These are phyloP conservation scores for Coregonus sp. DNA, from an alignment of 2,797 vertebrate genomes.

Conservation along the genomic window DNA sequence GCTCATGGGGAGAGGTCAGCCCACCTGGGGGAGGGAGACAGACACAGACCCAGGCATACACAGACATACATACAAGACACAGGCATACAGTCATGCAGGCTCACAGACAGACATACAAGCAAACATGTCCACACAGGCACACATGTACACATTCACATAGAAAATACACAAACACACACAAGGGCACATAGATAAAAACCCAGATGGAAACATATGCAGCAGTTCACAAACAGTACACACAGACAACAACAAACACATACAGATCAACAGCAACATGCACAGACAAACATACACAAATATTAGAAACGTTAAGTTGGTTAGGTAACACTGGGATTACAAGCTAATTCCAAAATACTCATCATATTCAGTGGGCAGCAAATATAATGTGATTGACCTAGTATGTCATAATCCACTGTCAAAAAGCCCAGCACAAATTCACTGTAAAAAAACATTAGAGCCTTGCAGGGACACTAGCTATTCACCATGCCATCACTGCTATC, in stretches of 20 bases:
- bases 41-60: not conserved
- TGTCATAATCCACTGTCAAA: conserved; percentile 60
- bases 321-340: conserved; percentile 62
- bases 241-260: conserved; percentile 16
- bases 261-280: not conserved
- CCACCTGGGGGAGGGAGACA: conserved; percentile 76
- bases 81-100: conserved; percentile 21
- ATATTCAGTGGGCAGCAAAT: conserved; percentile 37
- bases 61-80: conserved; percentile 24
- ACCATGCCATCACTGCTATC: not conserved
- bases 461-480: not conserved
- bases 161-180: not conserved
- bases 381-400: conserved; percentile 46
- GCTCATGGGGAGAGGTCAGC: conserved; percentile 87
- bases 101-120: not conserved
- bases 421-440: conserved; percentile 44
- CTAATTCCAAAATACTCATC: conserved; percentile 58
- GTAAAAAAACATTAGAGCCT: not conserved
- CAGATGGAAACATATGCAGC: not conserved
- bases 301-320: conserved; percentile 43
- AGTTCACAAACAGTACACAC: not conserved
- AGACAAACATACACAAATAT: conserved; percentile 23
- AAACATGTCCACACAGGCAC: conserved; percentile 23
- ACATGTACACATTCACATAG: conserved; percentile 36
- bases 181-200: no score